These are phyloP conservation scores for Lathamus discolor DNA, from an alignment of 2,113 vertebrate genomes.

Conservation along the genomic window DNA sequence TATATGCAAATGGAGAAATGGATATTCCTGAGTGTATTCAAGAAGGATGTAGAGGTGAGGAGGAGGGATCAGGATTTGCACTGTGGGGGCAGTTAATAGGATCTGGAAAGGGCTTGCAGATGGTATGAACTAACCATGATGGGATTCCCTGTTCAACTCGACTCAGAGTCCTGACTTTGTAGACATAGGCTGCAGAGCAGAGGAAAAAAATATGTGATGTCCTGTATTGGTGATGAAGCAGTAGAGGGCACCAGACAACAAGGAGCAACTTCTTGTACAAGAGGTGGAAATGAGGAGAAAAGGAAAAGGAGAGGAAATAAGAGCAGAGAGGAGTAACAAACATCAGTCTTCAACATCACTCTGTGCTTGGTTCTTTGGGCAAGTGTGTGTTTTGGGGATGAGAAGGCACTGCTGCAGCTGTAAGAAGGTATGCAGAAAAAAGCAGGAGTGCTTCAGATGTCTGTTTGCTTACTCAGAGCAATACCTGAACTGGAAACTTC, in stretches of 20 bases:
- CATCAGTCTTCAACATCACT: not conserved
- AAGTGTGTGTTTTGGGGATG: not conserved
- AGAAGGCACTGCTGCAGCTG: not conserved
- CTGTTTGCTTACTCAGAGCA: not conserved
- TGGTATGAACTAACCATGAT: not conserved
- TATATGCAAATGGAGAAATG: not conserved
- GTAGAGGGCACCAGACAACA: conserved; percentile 52
- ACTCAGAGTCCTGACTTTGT: not conserved
- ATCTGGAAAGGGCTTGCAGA: not conserved
- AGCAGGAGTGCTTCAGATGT: not conserved
- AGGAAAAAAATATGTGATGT: not conserved
- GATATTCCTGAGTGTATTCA: not conserved
- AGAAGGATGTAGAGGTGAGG: not conserved
- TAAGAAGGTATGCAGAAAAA: not conserved
- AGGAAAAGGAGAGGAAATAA: not conserved
- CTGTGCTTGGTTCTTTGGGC: not conserved
- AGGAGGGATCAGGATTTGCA: not conserved
- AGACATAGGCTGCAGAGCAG: rapidly evolving
- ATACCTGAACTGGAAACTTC: not conserved
- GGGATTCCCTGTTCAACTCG: not conserved
- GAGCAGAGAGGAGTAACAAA: not conserved
- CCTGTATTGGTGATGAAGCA: not conserved
- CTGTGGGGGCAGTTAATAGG: not conserved
- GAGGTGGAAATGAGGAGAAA: not conserved
- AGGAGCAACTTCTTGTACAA: not conserved